Conservation (phyloP, 2,888 invertebrate species). For the Vanessa cardui region DNA sequence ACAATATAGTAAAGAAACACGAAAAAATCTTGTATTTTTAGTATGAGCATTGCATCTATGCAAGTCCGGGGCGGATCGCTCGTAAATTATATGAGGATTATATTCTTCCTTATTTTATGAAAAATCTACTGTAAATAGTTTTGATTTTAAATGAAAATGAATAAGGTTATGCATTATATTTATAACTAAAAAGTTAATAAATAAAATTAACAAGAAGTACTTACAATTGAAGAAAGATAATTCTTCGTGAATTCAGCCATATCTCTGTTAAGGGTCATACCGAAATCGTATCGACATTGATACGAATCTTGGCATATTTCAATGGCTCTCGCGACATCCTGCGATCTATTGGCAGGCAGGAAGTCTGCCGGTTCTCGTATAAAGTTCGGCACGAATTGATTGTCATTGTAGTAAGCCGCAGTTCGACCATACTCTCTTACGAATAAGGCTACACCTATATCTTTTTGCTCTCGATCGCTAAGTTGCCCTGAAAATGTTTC, state of each 20-base stretch:
- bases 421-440: constrained; percentile 90
- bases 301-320: constrained; percentile 91
- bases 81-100: too few species aligned
- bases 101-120: too few species aligned
- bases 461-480: constrained; percentile 88
- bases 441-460: constrained; percentile 90
- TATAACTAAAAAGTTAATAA: background rate
- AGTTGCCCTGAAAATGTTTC: constrained; percentile 85
- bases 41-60: too few species aligned
- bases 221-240: constrained; percentile 86
- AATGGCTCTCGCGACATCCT: constrained; percentile 84
- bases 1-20: too few species aligned
- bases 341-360: constrained; percentile 87
- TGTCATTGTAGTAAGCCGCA: constrained; percentile 91
- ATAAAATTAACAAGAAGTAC: constrained; percentile 47
- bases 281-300: constrained; percentile 94
- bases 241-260: constrained; percentile 94
- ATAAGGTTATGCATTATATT: too few species aligned
- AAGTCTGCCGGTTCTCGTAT: constrained; percentile 87
- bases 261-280: constrained; percentile 91
- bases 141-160: too few species aligned
- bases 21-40: too few species aligned
- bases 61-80: too few species aligned
- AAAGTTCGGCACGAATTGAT: constrained; percentile 89
- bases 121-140: too few species aligned